phyloP scores from a whole-genome alignment of 1,140 invertebrate species.

The Spodoptera frugiperda region DNA sequence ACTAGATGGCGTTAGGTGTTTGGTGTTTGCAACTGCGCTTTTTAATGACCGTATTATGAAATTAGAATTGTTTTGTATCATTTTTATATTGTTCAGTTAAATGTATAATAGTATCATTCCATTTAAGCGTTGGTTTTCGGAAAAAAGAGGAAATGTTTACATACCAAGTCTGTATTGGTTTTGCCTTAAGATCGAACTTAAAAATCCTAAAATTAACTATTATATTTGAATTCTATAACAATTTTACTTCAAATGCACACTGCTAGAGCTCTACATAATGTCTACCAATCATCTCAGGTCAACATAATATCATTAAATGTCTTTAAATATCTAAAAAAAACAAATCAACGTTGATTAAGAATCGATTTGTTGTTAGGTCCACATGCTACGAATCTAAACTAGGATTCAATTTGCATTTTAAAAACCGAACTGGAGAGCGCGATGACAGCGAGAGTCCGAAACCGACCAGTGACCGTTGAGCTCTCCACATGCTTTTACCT shows the following conservation, averaged over 20 bases:
- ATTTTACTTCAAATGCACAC: too few species aligned
- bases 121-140: neutral
- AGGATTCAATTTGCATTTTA: constrained; percentile 59
- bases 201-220: too few species aligned
- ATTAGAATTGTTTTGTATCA: too few species aligned
- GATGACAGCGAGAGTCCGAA: constrained; percentile 49
- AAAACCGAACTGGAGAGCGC: constrained; percentile 47
- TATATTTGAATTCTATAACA: too few species aligned
- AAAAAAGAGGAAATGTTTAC: too few species aligned
- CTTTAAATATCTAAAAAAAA: neutral
- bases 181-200: too few species aligned
- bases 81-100: neutral
- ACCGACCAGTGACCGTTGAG: constrained; percentile 21
- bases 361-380: constrained; percentile 24
- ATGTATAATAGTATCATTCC: neutral
- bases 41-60: neutral
- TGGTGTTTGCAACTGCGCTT: neutral
- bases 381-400: constrained; percentile 44
- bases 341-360: constrained; percentile 9
- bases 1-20: neutral
- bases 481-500: neutral
- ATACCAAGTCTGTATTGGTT: too few species aligned
- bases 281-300: too few species aligned
- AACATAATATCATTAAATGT: too few species aligned
- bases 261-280: too few species aligned